Conservation (phyloP, 1,140 invertebrate species). For the Asbolus verrucosus region DNA sequence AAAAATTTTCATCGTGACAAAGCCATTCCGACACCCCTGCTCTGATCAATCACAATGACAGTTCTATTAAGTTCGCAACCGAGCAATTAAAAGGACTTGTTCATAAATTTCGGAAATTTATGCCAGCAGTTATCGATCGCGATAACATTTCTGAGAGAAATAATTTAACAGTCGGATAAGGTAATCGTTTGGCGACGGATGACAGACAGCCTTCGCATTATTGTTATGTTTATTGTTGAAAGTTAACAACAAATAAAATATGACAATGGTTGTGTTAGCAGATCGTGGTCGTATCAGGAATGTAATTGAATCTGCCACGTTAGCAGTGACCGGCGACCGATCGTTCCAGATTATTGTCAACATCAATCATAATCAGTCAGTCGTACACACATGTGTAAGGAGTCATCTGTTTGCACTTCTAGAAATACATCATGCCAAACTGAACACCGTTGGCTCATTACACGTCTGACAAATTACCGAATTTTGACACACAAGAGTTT, state of each 20-base stretch:
- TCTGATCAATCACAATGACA: constrained; percentile 35
- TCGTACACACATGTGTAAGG: neutral
- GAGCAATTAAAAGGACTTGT: constrained; percentile 8
- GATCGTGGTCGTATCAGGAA: neutral
- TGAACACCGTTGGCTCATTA: too few relatives aligned
- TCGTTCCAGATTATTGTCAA: constrained; percentile 28
- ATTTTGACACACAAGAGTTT: too few relatives aligned
- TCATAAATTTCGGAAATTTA: too few relatives aligned
- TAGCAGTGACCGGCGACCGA: neutral
- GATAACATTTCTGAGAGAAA: too few relatives aligned
- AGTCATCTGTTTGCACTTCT: constrained; percentile 13
- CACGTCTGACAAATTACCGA: too few relatives aligned
- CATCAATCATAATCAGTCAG: constrained; percentile 41
- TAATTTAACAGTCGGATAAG: too few relatives aligned
- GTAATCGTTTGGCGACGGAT: too few relatives aligned
- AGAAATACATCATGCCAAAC: too few relatives aligned
- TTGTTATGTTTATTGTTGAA: too few relatives aligned
- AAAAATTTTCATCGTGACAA: neutral
- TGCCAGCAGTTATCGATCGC: too few relatives aligned
- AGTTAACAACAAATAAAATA: neutral
- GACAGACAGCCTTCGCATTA: too few relatives aligned
- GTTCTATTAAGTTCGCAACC: constrained; percentile 22
- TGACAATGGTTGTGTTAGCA: neutral
- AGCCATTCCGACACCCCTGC: too few relatives aligned
- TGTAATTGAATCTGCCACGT: neutral